Base-by-base conservation (phyloP, 1,140 invertebrate species). In the Eubasilissa regina region DNA sequence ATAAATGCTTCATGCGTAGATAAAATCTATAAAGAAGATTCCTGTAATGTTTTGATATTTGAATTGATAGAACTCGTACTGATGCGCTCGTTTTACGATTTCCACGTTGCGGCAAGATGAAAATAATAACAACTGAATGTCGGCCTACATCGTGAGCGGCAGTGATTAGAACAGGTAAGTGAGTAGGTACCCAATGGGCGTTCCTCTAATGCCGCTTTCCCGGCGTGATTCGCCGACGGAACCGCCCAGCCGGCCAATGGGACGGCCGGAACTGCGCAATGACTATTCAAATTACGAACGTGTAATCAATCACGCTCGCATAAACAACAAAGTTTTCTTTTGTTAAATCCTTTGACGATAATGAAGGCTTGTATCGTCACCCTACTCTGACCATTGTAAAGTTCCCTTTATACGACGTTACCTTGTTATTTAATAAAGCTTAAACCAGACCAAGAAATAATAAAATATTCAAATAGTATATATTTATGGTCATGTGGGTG, bases 81-180 rank as follows among this genome's bases (percentile, higher is more conserved):
- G 47, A 48, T 48, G 7, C 13, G 47, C 13, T 51, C n/a, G n/a
- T 51, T 51, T 3, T 17, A 56, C 4, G 7, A 56, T 17, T 56
- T 56, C n/a, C 12, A 7, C 3, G 13, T 44, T 13, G 21, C n/a
- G 15, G 21, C 10, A 4, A 47, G 15, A 55, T 55, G 17, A 55
- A 13, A 15, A 55, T n/a, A 4, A 3, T n/a, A 55, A 55, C 51
- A 55, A 12, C 62, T 43, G 9, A 7, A 12, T 17, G 15, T 3
- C 55, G 3, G 55, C 17, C 13, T 55, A 55, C 51, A 55, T 17
- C 9, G 47, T 51, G 47, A 25, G 21, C 15, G 21, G 43, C 47
- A 73, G 70, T 73, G 70, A 60, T 75, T 75, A 75, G 73, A 58
- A 75, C 55, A 75, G 73, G 73, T 75, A 55, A 58, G 60, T 75